phyloP scores from a whole-genome alignment of 2,797 vertebrate species.

The Selene dorsalis region DNA sequence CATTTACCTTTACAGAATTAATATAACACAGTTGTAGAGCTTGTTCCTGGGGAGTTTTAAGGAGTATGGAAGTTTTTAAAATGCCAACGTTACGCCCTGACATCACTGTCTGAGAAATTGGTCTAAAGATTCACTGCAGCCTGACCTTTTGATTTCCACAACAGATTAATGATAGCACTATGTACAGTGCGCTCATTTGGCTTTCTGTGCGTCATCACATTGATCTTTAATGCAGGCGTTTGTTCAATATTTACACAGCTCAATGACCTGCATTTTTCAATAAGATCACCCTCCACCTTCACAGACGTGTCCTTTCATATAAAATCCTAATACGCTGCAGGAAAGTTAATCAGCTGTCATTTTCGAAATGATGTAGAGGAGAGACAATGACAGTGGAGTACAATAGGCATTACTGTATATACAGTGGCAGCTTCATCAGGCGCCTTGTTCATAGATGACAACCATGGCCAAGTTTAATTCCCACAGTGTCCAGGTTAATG shows the following conservation, averaged over 20 bases:
- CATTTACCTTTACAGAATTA: not conserved
- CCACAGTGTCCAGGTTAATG: slow-evolving; percentile 34
- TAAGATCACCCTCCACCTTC: slow-evolving; percentile 4
- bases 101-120: slow-evolving; percentile 11
- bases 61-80: not conserved
- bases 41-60: not conserved
- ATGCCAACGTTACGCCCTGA: slow-evolving; percentile 3
- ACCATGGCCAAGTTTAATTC: slow-evolving; percentile 50
- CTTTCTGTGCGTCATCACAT: slow-evolving; percentile 42
- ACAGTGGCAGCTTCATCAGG: slow-evolving; percentile 6
- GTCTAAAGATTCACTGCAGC: not conserved
- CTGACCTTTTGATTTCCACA: slow-evolving; percentile 21
- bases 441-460: slow-evolving; percentile 43
- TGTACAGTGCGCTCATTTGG: slow-evolving; percentile 5
- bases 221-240: slow-evolving; percentile 36
- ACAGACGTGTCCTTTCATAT: slow-evolving; percentile 1
- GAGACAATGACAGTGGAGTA: not conserved
- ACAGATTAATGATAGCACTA: slow-evolving; percentile 25
- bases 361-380: slow-evolving; percentile 1
- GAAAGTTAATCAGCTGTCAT: not conserved
- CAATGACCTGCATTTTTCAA: slow-evolving; percentile 22
- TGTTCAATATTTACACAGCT: slow-evolving; percentile 57
- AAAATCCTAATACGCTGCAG: slow-evolving; percentile 13
- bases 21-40: not conserved
- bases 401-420: not conserved